phyloP scores from a whole-genome alignment of 2,888 invertebrate species.

The Caenorhabditis afra region DNA sequence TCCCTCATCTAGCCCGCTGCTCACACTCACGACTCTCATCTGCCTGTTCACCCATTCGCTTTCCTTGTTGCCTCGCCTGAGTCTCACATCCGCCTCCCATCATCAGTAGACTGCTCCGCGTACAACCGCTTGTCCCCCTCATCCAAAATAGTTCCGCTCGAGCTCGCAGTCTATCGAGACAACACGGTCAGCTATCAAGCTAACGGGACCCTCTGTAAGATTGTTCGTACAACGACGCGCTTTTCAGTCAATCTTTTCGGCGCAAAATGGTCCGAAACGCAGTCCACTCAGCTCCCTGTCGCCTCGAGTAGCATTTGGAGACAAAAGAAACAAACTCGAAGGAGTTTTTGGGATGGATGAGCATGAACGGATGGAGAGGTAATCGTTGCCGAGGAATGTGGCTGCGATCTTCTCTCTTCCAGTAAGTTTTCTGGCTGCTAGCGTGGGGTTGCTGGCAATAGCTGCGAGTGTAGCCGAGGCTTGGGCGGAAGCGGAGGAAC shows the following conservation, averaged over 20 bases:
- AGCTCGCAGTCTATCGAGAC: not conserved
- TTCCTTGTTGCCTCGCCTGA: not conserved
- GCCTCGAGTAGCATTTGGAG: constrained; percentile 14
- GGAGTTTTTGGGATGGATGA: not conserved
- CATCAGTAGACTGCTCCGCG: not conserved
- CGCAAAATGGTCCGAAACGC: no score
- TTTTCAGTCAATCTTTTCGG: no score
- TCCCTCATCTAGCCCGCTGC: no score
- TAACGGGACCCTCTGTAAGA: no score
- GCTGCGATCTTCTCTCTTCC: not conserved
- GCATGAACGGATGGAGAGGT: not conserved
- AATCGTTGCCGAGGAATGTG: constrained; percentile 3
- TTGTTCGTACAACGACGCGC: no score
- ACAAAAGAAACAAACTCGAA: constrained; percentile 7
- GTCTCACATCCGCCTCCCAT: not conserved
- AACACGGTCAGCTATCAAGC: not conserved
- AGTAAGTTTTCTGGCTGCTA: no score
- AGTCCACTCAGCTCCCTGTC: not conserved
- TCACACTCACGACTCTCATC: no score
- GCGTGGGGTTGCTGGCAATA: no score
- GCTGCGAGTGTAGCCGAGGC: no score
- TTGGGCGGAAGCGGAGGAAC: no score
- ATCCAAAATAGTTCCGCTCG: not conserved
- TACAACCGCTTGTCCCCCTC: not conserved
- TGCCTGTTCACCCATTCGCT: not conserved